Evolutionary conservation across 2,113 vertebrate species (phyloP).

Genomic region (Leucopsar rothschildi): DNA sequence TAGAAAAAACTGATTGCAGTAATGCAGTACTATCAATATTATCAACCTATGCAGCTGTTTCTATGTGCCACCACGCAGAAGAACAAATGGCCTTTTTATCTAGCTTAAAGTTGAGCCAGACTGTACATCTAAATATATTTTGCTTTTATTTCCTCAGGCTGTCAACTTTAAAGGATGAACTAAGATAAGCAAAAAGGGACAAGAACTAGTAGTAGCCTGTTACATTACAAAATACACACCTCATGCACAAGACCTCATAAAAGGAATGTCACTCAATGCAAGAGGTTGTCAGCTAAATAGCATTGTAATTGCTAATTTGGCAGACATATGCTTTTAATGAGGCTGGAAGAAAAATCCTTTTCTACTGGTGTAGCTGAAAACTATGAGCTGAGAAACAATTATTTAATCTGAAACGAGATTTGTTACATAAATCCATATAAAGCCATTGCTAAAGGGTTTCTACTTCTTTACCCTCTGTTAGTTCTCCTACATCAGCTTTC

Average conservation of each 20-base stretch:
- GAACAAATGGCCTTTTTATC: not conserved
- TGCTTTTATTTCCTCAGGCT: not conserved
- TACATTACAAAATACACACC: not conserved
- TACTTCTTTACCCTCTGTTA: slow-evolving; percentile 6
- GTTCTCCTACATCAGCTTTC: not conserved
- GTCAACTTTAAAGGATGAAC: not conserved
- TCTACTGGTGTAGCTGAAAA: slow-evolving; percentile 38
- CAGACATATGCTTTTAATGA: slow-evolving; percentile 38
- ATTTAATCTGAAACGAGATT: slow-evolving; percentile 42
- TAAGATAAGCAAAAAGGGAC: not conserved
- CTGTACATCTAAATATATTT: not conserved
- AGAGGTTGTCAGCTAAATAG: not conserved
- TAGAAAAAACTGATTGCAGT: not conserved
- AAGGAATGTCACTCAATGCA: slow-evolving; percentile 9
- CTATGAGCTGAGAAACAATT: slow-evolving; percentile 51
- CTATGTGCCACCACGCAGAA: not conserved
- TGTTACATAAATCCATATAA: slow-evolving; percentile 24
- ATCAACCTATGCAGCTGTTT: not conserved
- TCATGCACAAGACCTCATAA: not conserved
- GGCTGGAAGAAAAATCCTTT: slow-evolving; percentile 35
- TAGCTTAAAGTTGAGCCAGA: not conserved
- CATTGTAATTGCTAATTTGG: slow-evolving; percentile 37
- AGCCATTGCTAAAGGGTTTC: not conserved
- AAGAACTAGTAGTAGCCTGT: not conserved
- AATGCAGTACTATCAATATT: not conserved